Evolutionary conservation across 2,797 vertebrate genomes (phyloP).

Genomic region (Anas acuta): DNA sequence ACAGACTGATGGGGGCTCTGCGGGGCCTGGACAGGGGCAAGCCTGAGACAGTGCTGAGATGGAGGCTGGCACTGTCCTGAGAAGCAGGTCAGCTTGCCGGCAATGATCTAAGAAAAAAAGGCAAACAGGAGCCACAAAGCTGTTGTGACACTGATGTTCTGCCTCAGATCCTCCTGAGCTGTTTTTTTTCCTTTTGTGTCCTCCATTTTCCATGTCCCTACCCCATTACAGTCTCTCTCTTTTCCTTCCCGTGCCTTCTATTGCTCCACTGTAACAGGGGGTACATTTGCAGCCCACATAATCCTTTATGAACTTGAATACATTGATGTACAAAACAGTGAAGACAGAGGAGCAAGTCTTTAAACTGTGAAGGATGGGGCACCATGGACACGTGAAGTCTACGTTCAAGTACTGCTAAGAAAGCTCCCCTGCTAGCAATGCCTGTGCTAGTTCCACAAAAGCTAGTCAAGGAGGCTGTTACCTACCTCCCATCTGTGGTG

Average conservation of each 20-base stretch:
- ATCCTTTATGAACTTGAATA: neutral
- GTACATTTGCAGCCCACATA: neutral
- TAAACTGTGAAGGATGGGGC: neutral
- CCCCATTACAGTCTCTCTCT: neutral
- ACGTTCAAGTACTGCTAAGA: neutral
- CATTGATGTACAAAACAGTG: neutral
- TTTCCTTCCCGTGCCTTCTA: neutral
- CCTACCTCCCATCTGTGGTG: neutral
- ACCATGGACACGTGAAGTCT: neutral
- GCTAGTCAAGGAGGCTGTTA: constrained; percentile 8
- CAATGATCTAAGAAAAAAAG: neutral
- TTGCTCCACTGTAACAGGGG: neutral
- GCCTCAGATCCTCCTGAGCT: neutral
- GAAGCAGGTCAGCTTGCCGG: neutral
- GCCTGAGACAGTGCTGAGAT: neutral
- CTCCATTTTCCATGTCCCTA: neutral
- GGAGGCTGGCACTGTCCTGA: neutral
- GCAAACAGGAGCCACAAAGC: neutral
- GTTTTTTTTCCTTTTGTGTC: neutral
- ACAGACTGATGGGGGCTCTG: neutral
- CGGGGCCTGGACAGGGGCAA: neutral
- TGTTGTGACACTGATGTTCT: neutral
- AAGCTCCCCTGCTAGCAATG: neutral
- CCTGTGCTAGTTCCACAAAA: constrained; percentile 20
- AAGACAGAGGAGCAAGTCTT: neutral